Evolutionary conservation across 2,888 invertebrate species (phyloP).

Genomic region (Pediacus dermestoides): DNA sequence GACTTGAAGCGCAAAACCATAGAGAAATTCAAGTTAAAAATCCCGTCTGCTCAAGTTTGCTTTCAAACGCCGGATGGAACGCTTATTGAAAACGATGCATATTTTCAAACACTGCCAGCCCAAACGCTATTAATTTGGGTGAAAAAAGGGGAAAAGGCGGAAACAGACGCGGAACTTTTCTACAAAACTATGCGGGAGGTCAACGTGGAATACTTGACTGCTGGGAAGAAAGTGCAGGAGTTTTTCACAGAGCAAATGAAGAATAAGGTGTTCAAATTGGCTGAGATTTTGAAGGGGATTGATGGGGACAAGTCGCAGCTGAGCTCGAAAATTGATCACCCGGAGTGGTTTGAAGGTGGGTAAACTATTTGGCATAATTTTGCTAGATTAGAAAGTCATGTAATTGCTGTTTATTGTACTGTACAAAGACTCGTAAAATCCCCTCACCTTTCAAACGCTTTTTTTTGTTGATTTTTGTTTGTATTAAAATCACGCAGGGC

Average conservation of each 20-base stretch:
- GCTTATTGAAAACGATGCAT: conserved; percentile 70
- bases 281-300: conserved; percentile 47
- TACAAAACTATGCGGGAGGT: conserved; percentile 67
- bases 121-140: conserved; percentile 69
- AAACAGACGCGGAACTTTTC: conserved; percentile 64
- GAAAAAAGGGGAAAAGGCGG: conserved; percentile 44
- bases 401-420: no score
- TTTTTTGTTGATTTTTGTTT: conserved; percentile 13
- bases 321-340: conserved; percentile 62
- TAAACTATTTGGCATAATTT: conserved; percentile 6
- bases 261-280: conserved; percentile 53
- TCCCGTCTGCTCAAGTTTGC: conserved; percentile 36
- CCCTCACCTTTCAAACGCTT: not conserved
- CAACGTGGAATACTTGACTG: conserved; percentile 65
- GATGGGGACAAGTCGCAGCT: conserved; percentile 57
- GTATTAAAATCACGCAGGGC: conserved; percentile 47
- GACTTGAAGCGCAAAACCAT: conserved; percentile 68
- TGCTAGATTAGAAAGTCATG: no score
- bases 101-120: conserved; percentile 67
- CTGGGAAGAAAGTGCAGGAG: conserved; percentile 68
- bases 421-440: no score
- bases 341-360: conserved; percentile 76
- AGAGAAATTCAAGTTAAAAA: conserved; percentile 53
- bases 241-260: conserved; percentile 69
- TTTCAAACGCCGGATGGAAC: conserved; percentile 62